Evolutionary conservation across 2,113 vertebrate species (phyloP).

Genomic region (Stercorarius parasiticus): DNA sequence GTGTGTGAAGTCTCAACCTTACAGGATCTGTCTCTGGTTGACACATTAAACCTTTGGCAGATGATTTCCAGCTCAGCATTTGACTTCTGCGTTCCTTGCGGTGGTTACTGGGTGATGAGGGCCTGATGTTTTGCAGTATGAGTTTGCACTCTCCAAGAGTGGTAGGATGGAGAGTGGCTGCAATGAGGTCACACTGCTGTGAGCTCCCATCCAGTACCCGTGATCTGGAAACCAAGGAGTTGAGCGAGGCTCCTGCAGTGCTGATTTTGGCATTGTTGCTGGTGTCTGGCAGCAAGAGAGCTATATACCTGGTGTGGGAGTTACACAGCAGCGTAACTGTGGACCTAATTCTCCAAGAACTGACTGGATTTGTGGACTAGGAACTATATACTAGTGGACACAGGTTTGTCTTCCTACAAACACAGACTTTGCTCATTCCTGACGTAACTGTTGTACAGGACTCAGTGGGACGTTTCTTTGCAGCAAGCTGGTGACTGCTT

Average conservation of each 20-base stretch:
- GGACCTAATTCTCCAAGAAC: background rate
- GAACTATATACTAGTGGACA: background rate
- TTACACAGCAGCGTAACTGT: background rate
- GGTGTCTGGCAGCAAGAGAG: background rate
- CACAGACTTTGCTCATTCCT: background rate
- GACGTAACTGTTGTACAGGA: rapidly evolving
- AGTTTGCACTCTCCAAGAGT: background rate
- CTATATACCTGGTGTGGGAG: background rate
- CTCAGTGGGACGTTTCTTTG: background rate
- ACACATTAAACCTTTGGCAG: background rate
- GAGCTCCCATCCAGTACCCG: background rate
- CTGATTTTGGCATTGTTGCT: background rate
- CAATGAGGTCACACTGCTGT: background rate
- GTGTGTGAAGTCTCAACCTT: background rate
- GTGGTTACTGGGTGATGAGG: background rate
- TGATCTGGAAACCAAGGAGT: background rate
- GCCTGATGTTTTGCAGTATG: background rate
- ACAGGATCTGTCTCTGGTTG: background rate
- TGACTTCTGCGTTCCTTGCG: background rate
- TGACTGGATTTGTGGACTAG: background rate
- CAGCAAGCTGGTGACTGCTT: background rate
- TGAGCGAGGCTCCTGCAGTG: background rate
- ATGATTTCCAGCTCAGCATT: background rate
- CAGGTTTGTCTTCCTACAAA: background rate
- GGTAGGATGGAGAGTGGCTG: background rate